These are phyloP conservation scores for Chiloscyllium plagiosum DNA, from an alignment of 2,113 vertebrate genomes.

Conservation along the genomic window DNA sequence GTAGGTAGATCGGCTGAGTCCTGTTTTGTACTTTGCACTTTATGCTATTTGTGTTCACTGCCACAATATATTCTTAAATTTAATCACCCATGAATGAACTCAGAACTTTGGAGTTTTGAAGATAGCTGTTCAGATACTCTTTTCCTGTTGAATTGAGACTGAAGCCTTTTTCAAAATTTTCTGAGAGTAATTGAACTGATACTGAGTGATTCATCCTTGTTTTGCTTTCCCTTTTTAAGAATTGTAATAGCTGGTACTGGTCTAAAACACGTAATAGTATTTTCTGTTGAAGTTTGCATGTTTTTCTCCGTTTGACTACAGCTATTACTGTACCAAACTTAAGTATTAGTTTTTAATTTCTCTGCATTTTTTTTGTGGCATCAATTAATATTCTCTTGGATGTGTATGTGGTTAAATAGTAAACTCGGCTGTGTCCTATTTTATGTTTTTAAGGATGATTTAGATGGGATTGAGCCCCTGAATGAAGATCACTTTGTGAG, in stretches of 20 bases:
- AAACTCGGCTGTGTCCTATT: not conserved
- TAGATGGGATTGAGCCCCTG: constrained; percentile 59
- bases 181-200: not conserved
- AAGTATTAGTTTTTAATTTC: not conserved
- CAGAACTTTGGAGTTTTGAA: not conserved
- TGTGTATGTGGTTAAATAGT: not conserved
- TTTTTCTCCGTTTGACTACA: not conserved
- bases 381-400: not conserved
- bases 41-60: not conserved
- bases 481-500: constrained; percentile 67
- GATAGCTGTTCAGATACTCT: not conserved
- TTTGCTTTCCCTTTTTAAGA: not conserved
- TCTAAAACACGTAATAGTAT: not conserved
- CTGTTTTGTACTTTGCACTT: not conserved
- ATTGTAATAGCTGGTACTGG: not conserved
- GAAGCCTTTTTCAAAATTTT: not conserved
- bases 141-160: not conserved
- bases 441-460: constrained; percentile 53
- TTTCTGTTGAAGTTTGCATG: not conserved
- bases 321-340: not conserved
- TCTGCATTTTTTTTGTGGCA: not conserved
- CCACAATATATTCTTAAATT: not conserved
- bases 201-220: not conserved
- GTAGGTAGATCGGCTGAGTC: not conserved
- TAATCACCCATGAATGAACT: not conserved